Base-by-base conservation (phyloP, 2,888 invertebrate genomes). In the Diabrotica balteata region DNA sequence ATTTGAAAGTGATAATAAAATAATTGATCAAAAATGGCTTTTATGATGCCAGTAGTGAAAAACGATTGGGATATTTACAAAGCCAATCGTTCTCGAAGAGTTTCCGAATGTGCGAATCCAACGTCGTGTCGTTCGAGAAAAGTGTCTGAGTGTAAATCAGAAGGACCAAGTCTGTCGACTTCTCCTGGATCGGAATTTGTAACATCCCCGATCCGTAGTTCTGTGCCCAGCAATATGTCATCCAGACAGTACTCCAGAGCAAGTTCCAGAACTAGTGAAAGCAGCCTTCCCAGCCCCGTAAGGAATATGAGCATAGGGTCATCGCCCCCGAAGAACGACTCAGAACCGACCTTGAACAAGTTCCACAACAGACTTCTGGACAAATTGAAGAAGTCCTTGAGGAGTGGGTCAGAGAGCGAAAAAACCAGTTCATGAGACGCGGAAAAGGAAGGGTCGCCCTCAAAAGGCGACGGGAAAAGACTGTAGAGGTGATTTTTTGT, bases 11-110 rank as follows among this genome's bases (percentile, higher is more conserved):
- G 55, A 8, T 43, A 45, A 44, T 17, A 11, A 17, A 17, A 57
- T n/a, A 50, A 59, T 55, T 52, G 62, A 69, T 62, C 55, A 72
- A 74, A 59, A 59, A 95, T 95, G 95, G 95, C 95, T 88, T 95
- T 95, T 86, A 95, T 95, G 95, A 94, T 95, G 93, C 95, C 95
- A 68, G 95, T 95, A 75, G 90, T 95, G 86, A 95, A 95, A 87
- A 95, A 95, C 87, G 94, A 95, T 84, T 95, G 93, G 90, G 93
- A 95, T 84, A 94, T 95, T 81, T 95, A 95, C 88, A 93, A 94
- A 86, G 91, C 93, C 74, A 90, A 90, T 83, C 89, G 94, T 59
- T 89, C 90, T 65, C 88, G 94, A 76, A 89, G 92, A 74, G 88
- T 90, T 53, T 93, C 93, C 8, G 94, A 94, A 84, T 89, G 90